Evolutionary conservation across 35 echinoderm and acorn worm genomes (phyloP), one percentile per base, ranked within the genome.

Genomic region (Apostichopus californicus): DNA sequence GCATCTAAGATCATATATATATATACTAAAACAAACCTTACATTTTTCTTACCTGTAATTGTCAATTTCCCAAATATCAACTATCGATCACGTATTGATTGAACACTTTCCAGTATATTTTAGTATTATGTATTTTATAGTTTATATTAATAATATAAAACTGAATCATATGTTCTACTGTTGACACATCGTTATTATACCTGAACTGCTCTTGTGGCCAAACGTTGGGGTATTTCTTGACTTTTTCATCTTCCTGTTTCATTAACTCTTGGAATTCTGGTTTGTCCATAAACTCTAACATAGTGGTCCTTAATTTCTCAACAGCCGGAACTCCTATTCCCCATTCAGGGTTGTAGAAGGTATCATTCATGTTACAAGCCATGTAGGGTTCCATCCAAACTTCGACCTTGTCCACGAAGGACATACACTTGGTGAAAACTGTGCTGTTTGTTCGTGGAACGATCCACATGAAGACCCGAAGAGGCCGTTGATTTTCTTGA

Each of bases 401-500:
- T 61, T 87, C 83, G 55, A 22, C 24, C 9, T 65, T 21, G 24
- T 87, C 83, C 20, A 87, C 83, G n/a, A 87, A 87, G 15, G 55
- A 60, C 83, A 87, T 87, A 46, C 83, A 87, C 21, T 87, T 87
- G 59, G 83, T 65, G 53, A 87, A 87, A 54, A 65, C 83, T 9
- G 83, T 87, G 55, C 55, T 60, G 56, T 65, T 60, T 60, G 83
- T 87, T 24, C 59, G 83, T 17, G 83, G 83, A 55, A 87, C 56
- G 8, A 57, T 21, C 83, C 83, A 87, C 21, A 60, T 2, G 18
- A 87, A 87, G 20, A 87, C 83, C 9, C 83, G 83, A 15, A 65
- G 15, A 9, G 83, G 83, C 5, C 55, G 26, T 13, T 57, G 22
- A 5, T 55, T 55, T 13, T 13, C 46, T 17, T 81, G 78, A 8